Percentiles rank a stretch among this genome's conserved stretches.
These are phyloP conservation scores for Pseudomyrmex dendroicus DNA, from an alignment of 1,140 invertebrate species.

Conservation along the genomic window DNA sequence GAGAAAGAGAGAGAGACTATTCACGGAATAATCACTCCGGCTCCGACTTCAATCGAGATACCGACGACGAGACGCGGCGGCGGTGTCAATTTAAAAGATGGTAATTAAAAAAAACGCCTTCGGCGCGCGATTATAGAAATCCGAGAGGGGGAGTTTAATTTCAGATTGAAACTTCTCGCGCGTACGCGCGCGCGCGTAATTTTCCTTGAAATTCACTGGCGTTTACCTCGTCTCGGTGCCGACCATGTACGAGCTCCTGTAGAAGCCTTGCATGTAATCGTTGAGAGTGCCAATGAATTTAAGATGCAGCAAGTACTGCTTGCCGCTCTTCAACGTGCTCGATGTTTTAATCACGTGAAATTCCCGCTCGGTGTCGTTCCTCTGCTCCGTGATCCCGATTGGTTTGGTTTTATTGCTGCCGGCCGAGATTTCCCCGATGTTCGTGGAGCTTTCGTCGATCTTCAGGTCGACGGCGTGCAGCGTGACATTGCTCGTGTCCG, in stretches of 20 bases:
- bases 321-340: constrained; percentile 85
- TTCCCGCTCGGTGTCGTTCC: constrained; percentile 88
- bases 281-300: constrained; percentile 90
- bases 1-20: background rate
- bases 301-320: constrained; percentile 89
- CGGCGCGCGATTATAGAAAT: background rate
- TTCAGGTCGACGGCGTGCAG: constrained; percentile 90
- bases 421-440: constrained; percentile 78
- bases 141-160: no score
- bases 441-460: constrained; percentile 86
- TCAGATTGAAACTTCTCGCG: background rate
- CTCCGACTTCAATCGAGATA: constrained; percentile 6
- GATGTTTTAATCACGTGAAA: constrained; percentile 90
- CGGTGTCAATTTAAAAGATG: no score
- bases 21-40: constrained; percentile 19
- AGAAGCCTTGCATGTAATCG: constrained; percentile 94
- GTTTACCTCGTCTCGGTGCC: constrained; percentile 89
- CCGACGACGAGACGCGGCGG: background rate
- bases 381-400: constrained; percentile 80
- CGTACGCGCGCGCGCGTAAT: background rate
- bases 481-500: constrained; percentile 90
- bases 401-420: constrained; percentile 77
- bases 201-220: background rate
- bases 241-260: constrained; percentile 92
- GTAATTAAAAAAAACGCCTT: no score